A percentile compares a stretch with the other conserved stretches of the same genome.
Evolutionary conservation across 2,888 invertebrate genomes (phyloP).

Genomic region (Aelia acuminata): DNA sequence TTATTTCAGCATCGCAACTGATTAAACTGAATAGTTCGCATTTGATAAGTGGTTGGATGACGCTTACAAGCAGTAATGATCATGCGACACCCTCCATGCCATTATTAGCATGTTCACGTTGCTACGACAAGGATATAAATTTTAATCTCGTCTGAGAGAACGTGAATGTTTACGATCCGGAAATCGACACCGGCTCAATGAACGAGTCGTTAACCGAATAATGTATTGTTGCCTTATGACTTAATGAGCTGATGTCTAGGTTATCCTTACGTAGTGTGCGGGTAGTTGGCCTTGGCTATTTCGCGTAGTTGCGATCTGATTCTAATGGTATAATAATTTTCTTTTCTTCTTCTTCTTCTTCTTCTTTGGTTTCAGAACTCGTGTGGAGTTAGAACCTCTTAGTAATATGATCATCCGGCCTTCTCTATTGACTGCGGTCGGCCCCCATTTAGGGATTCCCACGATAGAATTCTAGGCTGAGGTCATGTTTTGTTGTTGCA

Average conservation of each 20-base stretch:
- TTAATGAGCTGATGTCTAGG: background rate
- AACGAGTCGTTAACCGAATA: constrained; percentile 17
- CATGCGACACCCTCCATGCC: background rate
- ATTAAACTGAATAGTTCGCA: too few species aligned
- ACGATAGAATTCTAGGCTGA: background rate
- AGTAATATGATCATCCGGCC: background rate
- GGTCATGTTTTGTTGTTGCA: too few species aligned
- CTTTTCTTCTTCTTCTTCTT: background rate
- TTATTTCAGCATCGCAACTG: too few species aligned
- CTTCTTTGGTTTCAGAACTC: background rate
- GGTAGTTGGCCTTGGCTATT: background rate
- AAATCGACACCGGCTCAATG: background rate
- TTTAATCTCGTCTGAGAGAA: background rate
- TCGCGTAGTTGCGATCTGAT: background rate
- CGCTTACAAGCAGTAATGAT: background rate
- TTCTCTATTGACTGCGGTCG: background rate
- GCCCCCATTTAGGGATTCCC: background rate
- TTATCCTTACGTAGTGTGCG: background rate
- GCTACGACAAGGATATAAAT: background rate
- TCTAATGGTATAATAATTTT: background rate
- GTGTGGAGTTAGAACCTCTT: background rate
- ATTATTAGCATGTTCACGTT: background rate
- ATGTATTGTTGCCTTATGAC: background rate
- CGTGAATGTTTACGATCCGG: background rate
- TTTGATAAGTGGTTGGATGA: background rate